Percentiles rank a stretch among this genome's conserved stretches.
These are phyloP conservation scores for Scrobipalpa atriplicella DNA, from an alignment of 2,888 invertebrate genomes.

Conservation along the genomic window DNA sequence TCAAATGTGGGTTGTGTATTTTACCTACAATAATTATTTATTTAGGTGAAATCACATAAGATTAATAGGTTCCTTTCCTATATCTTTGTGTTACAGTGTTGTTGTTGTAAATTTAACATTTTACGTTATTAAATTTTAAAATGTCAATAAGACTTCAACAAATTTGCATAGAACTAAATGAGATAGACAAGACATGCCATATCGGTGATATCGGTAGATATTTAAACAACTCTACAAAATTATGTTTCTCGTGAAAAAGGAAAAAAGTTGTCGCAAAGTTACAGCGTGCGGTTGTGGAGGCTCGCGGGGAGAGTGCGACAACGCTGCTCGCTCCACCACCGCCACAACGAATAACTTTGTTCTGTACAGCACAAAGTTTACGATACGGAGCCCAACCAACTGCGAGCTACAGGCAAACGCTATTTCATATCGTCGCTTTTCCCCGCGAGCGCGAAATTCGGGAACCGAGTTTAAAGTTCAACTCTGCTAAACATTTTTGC, in stretches of 20 bases:
- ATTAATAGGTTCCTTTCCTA: neutral
- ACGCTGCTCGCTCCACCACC: constrained; percentile 59
- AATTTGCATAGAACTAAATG: neutral
- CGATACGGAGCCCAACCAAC: constrained; percentile 40
- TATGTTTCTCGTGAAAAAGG: constrained; percentile 51
- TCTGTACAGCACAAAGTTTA: constrained; percentile 62
- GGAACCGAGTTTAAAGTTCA: constrained; percentile 10
- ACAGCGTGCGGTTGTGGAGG: constrained; percentile 57
- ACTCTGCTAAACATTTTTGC: neutral
- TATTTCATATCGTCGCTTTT: constrained; percentile 25
- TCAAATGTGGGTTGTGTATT: constrained; percentile 27
- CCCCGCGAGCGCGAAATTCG: constrained; percentile 15
- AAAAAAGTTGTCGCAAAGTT: constrained; percentile 70
- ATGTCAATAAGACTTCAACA: neutral
- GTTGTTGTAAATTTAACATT: neutral
- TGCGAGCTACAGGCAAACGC: constrained; percentile 38
- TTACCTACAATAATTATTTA: constrained; percentile 28
- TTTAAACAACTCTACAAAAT: neutral
- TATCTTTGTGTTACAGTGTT: neutral
- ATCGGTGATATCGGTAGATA: neutral
- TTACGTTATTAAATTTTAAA: neutral
- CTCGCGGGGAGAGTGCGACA: constrained; percentile 59
- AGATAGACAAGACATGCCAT: too few relatives aligned
- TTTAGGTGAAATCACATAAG: constrained; percentile 39
- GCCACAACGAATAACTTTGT: constrained; percentile 70